Evolutionary conservation across 2,797 vertebrate species (phyloP), one percentile per base, ranked within the genome.

Genomic region (Gymnodraco acuticeps): DNA sequence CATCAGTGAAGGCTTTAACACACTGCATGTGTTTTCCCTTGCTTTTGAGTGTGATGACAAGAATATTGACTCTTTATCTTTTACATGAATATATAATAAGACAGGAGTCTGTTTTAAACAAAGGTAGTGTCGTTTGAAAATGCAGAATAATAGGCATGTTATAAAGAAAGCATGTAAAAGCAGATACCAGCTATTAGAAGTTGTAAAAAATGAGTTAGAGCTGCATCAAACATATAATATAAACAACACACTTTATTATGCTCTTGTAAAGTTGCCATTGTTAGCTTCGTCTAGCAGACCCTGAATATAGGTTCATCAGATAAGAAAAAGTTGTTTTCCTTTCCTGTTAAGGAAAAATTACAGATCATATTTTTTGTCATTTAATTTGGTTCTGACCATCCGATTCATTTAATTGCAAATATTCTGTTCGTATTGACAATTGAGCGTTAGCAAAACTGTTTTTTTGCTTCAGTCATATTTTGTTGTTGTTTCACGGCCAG

Each of bases 1-100:
- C 59, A 51, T 85, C 67, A 74, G 60, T 31, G 54, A 77, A 43
- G 16, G 47, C 48, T 87, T 78, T 75, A 48, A 78, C 63, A 70
- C 45, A 2, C 54, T 5, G 11, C 55, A 75, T 54, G 53, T 83
- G 71, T 82, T 73, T 81, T 82, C 78, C 63, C 38, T 31, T 82
- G 68, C 20, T 50, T 78, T 60, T 70, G 27, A 67, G 65, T 17
- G 65, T 60, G 68, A 72, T 50, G 63, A 78, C 61, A 75, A 3
- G 1, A 59, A 46, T 63, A 14, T 64, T 66, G 51, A 45, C 63
- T 48, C n/a, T 73, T 70, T 63, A 4, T 45, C 54, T 68, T 76
- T 43, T 65, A 0, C 15, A 46, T 60, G 53, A 82, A 77, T 64
- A 58, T 47, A 43, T 82, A 42, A 66, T 54, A 15, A 19, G 53